Percentiles rank a stretch among this genome's conserved stretches.
These are phyloP conservation scores for Silurus meridionalis DNA, from an alignment of 2,113 vertebrate species.

Conservation along the genomic window DNA sequence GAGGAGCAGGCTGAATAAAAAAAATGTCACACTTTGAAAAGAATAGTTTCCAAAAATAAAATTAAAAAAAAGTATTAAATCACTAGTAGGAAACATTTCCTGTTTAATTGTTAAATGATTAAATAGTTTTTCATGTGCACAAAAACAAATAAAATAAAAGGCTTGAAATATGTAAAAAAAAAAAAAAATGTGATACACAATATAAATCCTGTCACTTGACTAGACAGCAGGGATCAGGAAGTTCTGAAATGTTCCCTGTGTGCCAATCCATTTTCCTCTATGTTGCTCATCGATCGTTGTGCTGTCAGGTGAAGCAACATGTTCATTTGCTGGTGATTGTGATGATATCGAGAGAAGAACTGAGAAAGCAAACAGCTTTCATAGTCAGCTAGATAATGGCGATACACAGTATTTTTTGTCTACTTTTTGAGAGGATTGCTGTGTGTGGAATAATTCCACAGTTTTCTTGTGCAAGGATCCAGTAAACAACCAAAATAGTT, in stretches of 20 bases:
- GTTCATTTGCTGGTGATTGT: constrained; percentile 1
- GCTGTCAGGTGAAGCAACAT: background rate
- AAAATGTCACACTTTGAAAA: background rate
- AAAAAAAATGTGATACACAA: background rate
- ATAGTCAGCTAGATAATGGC: background rate
- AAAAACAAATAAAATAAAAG: too few species aligned
- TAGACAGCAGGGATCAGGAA: constrained; percentile 10
- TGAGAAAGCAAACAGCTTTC: background rate
- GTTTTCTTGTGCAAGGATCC: background rate
- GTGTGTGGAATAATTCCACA: background rate
- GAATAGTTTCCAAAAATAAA: background rate
- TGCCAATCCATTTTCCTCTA: background rate
- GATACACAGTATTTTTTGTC: background rate
- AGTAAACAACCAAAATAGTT: background rate
- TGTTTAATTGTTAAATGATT: background rate
- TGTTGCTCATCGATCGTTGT: background rate
- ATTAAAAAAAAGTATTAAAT: too few species aligned
- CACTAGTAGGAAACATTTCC: background rate
- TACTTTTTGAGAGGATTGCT: background rate
- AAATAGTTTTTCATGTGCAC: background rate
- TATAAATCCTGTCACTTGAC: background rate
- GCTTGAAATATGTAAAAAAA: background rate
- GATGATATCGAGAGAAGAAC: background rate
- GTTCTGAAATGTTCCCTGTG: background rate
- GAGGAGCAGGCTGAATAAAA: background rate